Conservation (phyloP, 1,140 invertebrate genomes). For the Pseudoatta argentina region DNA sequence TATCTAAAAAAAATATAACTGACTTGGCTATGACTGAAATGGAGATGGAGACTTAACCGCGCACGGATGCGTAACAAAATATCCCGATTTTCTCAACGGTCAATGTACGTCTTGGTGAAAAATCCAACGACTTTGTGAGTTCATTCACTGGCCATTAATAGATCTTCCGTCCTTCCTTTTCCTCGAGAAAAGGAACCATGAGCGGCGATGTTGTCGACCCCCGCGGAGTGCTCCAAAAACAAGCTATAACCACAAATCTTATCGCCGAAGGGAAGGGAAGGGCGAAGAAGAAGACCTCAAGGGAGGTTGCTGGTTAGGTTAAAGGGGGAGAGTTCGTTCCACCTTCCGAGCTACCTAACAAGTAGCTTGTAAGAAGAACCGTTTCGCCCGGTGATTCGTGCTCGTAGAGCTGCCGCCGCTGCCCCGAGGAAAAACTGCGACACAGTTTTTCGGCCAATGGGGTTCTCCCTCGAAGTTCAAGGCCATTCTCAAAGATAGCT, state of each 20-base stretch:
- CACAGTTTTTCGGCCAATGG: constrained; percentile 80
- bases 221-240: constrained; percentile 72
- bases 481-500: constrained; percentile 75
- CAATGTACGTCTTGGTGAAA: background rate
- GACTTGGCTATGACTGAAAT: background rate
- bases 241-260: constrained; percentile 81
- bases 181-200: constrained; percentile 47
- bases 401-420: constrained; percentile 74
- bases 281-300: constrained; percentile 65
- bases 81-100: background rate
- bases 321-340: constrained; percentile 74
- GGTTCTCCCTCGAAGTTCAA: constrained; percentile 79
- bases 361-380: constrained; percentile 82
- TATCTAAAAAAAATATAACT: background rate
- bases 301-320: constrained; percentile 69
- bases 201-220: constrained; percentile 56
- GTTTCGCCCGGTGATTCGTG: constrained; percentile 79
- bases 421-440: constrained; percentile 79
- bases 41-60: background rate
- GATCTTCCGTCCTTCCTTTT: constrained; percentile 18
- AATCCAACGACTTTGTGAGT: constrained; percentile 10
- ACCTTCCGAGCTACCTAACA: constrained; percentile 80
- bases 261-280: constrained; percentile 64
- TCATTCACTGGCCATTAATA: constrained; percentile 63
- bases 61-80: background rate